phyloP scores from a whole-genome alignment of 2,888 invertebrate species.

The Drymonia ruficornis region DNA sequence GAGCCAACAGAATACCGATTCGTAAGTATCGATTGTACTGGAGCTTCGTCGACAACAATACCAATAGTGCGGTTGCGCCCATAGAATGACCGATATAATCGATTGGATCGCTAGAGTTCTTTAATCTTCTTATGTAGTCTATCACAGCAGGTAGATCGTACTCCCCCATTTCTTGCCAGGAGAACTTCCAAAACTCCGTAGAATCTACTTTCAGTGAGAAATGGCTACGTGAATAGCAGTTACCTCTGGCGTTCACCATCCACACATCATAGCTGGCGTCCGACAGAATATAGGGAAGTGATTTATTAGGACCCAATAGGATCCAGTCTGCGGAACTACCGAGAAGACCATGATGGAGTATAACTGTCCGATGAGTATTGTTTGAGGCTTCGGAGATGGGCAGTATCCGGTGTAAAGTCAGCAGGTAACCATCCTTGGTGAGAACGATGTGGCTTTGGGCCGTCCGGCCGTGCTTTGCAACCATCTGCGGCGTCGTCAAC shows the following conservation, averaged over 20 bases:
- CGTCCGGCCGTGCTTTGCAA: slow-evolving; percentile 54
- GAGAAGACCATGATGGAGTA: slow-evolving; percentile 68
- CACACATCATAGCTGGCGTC: slow-evolving; percentile 85
- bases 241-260: slow-evolving; percentile 82
- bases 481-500: slow-evolving; percentile 60
- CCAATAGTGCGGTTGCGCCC: slow-evolving; percentile 65
- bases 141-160: slow-evolving; percentile 62
- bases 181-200: slow-evolving; percentile 61
- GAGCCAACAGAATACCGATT: slow-evolving; percentile 62
- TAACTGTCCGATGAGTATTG: slow-evolving; percentile 42
- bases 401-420: slow-evolving; percentile 61
- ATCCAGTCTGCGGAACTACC: slow-evolving; percentile 75
- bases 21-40: slow-evolving; percentile 59
- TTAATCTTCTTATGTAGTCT: slow-evolving; percentile 56
- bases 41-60: slow-evolving; percentile 56
- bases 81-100: slow-evolving; percentile 70
- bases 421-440: slow-evolving; percentile 62
- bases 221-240: slow-evolving; percentile 66
- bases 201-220: slow-evolving; percentile 40
- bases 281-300: slow-evolving; percentile 77
- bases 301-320: slow-evolving; percentile 59
- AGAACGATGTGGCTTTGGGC: slow-evolving; percentile 60
- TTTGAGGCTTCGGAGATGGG: slow-evolving; percentile 8
- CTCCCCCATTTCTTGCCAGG: slow-evolving; percentile 68
- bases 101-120: slow-evolving; percentile 49